These are phyloP conservation scores for Cordilura impudica DNA, from an alignment of 2,888 invertebrate species.

Conservation along the genomic window DNA sequence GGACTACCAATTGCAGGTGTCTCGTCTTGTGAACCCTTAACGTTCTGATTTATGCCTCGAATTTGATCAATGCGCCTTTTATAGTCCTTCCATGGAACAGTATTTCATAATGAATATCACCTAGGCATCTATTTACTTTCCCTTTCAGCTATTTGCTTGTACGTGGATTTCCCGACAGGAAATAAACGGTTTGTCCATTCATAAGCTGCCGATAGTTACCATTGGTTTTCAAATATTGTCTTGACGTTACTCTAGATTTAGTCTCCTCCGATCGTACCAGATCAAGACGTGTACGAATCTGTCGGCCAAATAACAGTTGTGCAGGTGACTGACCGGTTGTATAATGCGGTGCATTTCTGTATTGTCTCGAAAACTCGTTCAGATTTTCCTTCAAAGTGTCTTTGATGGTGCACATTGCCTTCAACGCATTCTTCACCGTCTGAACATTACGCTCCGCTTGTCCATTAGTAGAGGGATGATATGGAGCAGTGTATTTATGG, in stretches of 20 bases:
- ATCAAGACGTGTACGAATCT: constrained; percentile 41
- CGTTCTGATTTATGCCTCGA: neutral
- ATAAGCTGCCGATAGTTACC: neutral
- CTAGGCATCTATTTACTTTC: neutral
- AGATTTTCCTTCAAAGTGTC: constrained; percentile 1
- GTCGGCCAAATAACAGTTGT: constrained; percentile 38
- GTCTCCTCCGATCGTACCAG: constrained; percentile 34
- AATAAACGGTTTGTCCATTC: neutral
- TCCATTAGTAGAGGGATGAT: neutral
- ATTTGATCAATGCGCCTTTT: neutral
- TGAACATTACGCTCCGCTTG: neutral
- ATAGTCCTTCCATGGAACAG: neutral
- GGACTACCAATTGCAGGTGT: neutral
- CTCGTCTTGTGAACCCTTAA: neutral
- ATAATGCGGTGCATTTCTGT: constrained; percentile 22
- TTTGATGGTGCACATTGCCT: neutral
- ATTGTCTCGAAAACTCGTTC: constrained; percentile 43
- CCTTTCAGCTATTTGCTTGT: constrained; percentile 34
- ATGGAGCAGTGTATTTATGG: constrained; percentile 42
- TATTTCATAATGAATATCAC: constrained; percentile 12
- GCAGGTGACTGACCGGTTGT: constrained; percentile 42
- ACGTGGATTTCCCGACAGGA: constrained; percentile 1
- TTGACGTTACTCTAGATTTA: neutral
- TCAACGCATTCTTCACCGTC: neutral
- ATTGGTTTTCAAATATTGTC: neutral